Base-by-base conservation (phyloP, 2,888 invertebrate genomes). In the Chouioia cunea region DNA sequence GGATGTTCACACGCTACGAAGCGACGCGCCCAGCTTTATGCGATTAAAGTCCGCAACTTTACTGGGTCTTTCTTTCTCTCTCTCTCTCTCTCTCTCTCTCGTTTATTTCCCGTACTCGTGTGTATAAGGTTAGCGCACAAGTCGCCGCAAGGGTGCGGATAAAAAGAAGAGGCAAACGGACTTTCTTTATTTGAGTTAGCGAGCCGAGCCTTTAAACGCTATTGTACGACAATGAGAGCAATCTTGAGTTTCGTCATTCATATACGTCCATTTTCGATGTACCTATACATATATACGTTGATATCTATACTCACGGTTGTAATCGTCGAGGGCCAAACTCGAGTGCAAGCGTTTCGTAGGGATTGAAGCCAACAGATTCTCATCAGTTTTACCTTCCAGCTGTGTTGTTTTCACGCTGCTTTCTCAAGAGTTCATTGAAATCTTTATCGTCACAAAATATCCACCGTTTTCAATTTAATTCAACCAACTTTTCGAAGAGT, bases 1-100 rank as follows among this genome's bases (percentile, higher is more conserved):
- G 68, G 63, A 69, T 65, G 69, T 74, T 69, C 71, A 71, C 73
- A 74, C 73, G 71, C 58, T 67, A 36, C 36, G 52, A 48, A 53
- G 64, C 48, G 36, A 22, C 46, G 18, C 54, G 23, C 15, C 15
- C 20, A 20, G 53, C 52, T 58, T 69, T 62, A 47, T 68, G 62
- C 62, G 27, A 68, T 69, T 58, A 65, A 69, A 53, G 15, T 20
- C 58, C 65, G 65, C 64, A 56, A 68, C 60, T 65, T 60, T 54
- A 64, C 65, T 58, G 65, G 43, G 18, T 36, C 57, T 4, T 18
- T 16, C 43, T 44, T 36, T 54, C 44, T 54, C 36, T 63, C 53
- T 59, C 57, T 63, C 22, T 63, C 15, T 18, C n/a, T n/a, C 27
- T 15, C 27, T 12, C 36, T 36, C 36, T 36, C 36, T 36, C 10